These are phyloP conservation scores for Colletes gigas DNA, from an alignment of 1,140 invertebrate genomes.

Conservation along the genomic window DNA sequence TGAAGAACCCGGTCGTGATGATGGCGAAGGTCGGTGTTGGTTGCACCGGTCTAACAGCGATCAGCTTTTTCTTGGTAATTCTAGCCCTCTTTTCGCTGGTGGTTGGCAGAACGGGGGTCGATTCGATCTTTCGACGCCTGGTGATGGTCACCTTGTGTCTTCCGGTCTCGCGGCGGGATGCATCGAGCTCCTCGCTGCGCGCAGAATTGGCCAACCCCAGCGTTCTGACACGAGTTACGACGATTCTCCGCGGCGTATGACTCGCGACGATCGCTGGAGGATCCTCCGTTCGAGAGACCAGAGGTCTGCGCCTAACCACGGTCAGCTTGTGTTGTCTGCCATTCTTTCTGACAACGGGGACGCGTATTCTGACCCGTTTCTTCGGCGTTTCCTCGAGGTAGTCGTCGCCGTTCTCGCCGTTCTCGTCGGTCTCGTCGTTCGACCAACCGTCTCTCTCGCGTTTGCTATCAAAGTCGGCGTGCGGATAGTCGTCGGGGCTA, in stretches of 20 bases:
- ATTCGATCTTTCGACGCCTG: constrained; percentile 73
- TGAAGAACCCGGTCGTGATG: constrained; percentile 79
- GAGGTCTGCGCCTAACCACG: constrained; percentile 74
- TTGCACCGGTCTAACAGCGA: constrained; percentile 73
- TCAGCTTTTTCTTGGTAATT: constrained; percentile 76
- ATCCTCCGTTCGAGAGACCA: constrained; percentile 63
- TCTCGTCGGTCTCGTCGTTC: constrained; percentile 30
- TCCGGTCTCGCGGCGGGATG: constrained; percentile 19
- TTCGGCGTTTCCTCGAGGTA: constrained; percentile 56
- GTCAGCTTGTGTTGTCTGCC: constrained; percentile 75
- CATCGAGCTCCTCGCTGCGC: constrained; percentile 8
- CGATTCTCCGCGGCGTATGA: constrained; percentile 69
- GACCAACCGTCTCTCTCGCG: constrained; percentile 10
- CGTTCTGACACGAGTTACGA: constrained; percentile 74
- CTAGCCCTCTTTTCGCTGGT: constrained; percentile 59
- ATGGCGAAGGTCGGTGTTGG: constrained; percentile 73
- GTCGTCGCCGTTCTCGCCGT: constrained; percentile 55
- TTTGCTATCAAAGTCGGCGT: constrained; percentile 18
- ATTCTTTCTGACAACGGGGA: constrained; percentile 71
- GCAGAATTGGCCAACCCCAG: constrained; percentile 47
- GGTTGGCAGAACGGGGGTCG: constrained; percentile 52
- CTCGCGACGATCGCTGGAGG: constrained; percentile 18
- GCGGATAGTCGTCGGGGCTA: constrained; percentile 56
- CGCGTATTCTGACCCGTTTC: constrained; percentile 74
- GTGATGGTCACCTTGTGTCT: constrained; percentile 77